phyloP scores from a whole-genome alignment of 37 sponge, comb jelly and placozoan genomes.

The Eunapius fragilis region DNA sequence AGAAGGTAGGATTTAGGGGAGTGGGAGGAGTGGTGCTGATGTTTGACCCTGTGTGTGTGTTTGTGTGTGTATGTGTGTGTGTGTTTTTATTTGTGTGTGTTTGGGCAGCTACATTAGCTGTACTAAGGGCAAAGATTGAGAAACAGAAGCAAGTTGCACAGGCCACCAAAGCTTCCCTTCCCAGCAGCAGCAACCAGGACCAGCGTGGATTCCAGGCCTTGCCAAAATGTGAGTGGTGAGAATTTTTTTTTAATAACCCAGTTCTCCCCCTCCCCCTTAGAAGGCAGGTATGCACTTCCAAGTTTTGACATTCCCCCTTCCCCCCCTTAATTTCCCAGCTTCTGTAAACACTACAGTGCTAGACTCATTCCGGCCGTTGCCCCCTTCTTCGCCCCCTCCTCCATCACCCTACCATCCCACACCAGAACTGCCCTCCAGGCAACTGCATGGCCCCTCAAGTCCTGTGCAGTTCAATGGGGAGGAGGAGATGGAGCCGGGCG shows the following conservation, averaged over 20 bases:
- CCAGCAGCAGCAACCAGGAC: background rate
- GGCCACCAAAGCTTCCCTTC: background rate
- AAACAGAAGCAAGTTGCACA: constrained; percentile 34
- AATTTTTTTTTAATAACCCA: background rate
- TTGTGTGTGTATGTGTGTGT: background rate
- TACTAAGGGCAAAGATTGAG: constrained; percentile 26
- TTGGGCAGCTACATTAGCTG: constrained; percentile 13
- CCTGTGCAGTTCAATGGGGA: background rate
- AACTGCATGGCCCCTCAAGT: background rate
- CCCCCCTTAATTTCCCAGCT: background rate
- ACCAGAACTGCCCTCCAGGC: background rate
- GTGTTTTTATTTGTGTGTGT: background rate
- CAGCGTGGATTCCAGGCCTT: background rate
- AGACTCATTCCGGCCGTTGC: background rate
- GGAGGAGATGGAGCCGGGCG: background rate
- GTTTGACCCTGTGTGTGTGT: background rate
- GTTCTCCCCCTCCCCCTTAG: background rate
- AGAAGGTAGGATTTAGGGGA: constrained; percentile 9
- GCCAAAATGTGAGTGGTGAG: background rate
- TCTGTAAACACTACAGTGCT: background rate
- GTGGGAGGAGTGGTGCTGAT: background rate
- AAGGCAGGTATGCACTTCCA: background rate
- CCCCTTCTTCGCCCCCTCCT: background rate
- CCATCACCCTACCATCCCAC: background rate
- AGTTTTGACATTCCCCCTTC: background rate